A percentile compares a stretch with the other conserved stretches of the same genome.
phyloP scores from a whole-genome alignment of 2,797 vertebrate genomes.

The Mormyrus hasselquistii region DNA sequence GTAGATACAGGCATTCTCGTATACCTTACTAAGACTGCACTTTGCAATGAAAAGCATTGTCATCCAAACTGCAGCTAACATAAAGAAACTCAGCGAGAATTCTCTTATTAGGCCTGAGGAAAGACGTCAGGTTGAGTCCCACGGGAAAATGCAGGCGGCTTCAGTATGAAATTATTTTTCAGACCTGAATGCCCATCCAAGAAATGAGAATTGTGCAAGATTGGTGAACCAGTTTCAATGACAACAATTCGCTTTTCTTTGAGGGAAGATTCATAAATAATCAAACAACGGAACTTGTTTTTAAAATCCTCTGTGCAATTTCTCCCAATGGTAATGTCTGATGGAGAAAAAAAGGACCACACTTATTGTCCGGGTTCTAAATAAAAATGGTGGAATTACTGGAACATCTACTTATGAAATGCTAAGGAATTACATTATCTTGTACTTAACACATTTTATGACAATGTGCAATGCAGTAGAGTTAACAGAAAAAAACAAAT shows the following conservation, averaged over 20 bases:
- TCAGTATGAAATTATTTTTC: constrained; percentile 17
- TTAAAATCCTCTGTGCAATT: constrained; percentile 16
- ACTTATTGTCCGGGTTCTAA: neutral
- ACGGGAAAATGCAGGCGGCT: constrained; percentile 2
- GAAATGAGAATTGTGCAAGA: constrained; percentile 3
- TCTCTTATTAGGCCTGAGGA: neutral
- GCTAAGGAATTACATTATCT: neutral
- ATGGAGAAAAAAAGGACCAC: constrained; percentile 16
- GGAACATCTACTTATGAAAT: neutral
- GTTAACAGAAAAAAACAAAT: neutral
- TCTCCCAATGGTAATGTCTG: constrained; percentile 19
- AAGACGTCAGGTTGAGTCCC: neutral
- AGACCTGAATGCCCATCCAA: constrained; percentile 9
- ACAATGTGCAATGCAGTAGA: neutral
- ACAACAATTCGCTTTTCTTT: constrained; percentile 27
- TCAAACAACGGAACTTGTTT: constrained; percentile 29
- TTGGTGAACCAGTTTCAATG: constrained; percentile 28
- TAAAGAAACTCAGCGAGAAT: neutral
- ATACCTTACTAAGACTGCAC: neutral
- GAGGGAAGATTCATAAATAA: constrained; percentile 30
- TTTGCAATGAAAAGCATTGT: neutral
- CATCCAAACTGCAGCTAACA: neutral
- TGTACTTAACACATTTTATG: neutral
- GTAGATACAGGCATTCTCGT: neutral
- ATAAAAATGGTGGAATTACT: neutral